Evolutionary conservation across 2,888 invertebrate genomes (phyloP), one percentile per base, ranked within the genome.

Genomic region (Ganaspis brasiliensis): DNA sequence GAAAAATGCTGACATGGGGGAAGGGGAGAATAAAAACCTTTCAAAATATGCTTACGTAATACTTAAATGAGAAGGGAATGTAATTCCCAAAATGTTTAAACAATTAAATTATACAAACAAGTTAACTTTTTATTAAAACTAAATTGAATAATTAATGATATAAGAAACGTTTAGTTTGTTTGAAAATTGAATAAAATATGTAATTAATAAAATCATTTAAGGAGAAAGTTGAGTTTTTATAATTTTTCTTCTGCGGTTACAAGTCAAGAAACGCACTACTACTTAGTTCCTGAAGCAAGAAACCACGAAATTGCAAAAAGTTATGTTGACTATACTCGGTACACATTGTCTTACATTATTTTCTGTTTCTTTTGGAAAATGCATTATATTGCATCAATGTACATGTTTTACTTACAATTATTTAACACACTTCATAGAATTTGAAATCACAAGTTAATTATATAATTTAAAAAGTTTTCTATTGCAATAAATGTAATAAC

Each of bases 371-470:
- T 26, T 26, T 24, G 56, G 56, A 56, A 56, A 24, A 26, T 24
- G 26, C 31, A 59, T 59, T 59, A n/a, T 31, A 31, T 59, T 59
- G 59, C 59, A 16, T n/a, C 16, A 59, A 59, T 31, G 9, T 57
- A 14, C 24, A 14, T 57, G 26, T n/a, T n/a, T n/a, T 49, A 31
- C 31, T 12, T 56, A 31, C 8, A 59, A 59, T 59, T 6, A 59
- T 59, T 59, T 59, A 31, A 35, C 35, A 59, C 35, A 59, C 59
- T 59, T 59, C 9, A 6, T 5, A n/a, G 59, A 59, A 61, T 37
- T 61, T 19, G 35, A 37, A 61, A 61, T 61, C 61, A 61, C 16
- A 9, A 61, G 61, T 19, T 19, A 61, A 61, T 61, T 61, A 61
- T 61, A 19, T 61, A 61, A 61, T 37, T 61, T 21, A 9, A 37